Percentiles rank a stretch among this genome's conserved stretches.
phyloP scores from a whole-genome alignment of 2,797 vertebrate species.

The Agapornis canus region DNA sequence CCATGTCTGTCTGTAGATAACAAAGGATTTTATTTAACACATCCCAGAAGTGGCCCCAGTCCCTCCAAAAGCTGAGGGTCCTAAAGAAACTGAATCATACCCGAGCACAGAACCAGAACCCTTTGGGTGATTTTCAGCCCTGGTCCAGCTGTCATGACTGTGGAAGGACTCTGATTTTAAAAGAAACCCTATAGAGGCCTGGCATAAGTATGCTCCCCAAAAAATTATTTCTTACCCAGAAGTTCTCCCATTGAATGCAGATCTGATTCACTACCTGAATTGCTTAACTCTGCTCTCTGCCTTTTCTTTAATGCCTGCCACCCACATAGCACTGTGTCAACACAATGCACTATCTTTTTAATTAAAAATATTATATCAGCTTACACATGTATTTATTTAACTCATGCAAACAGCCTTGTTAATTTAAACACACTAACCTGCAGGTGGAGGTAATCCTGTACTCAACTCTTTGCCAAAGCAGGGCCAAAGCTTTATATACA shows the following conservation, averaged over 20 bases:
- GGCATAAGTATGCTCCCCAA: not conserved
- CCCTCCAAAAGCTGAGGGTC: not conserved
- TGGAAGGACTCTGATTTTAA: not conserved
- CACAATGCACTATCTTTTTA: not conserved
- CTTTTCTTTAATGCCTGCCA: not conserved
- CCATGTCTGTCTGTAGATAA: not conserved
- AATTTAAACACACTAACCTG: not conserved
- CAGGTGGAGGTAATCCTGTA: not conserved
- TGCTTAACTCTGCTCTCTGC: not conserved
- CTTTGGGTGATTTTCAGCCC: not conserved
- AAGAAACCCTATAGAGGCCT: not conserved
- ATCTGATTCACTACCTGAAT: not conserved
- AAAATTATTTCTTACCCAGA: not conserved
- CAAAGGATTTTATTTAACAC: slow-evolving; percentile 21
- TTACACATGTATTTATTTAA: not conserved
- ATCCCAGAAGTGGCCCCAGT: not conserved
- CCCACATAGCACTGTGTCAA: not conserved
- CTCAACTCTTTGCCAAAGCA: not conserved
- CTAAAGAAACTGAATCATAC: not conserved
- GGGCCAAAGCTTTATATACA: not conserved
- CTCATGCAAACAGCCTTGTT: not conserved
- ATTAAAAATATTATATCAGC: not conserved
- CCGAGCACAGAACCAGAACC: accelerated
- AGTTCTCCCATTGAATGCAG: not conserved
- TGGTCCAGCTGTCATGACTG: not conserved